Evolutionary conservation across 2,113 vertebrate genomes (phyloP), one percentile per base, ranked within the genome.

Genomic region (Camelus bactrianus): DNA sequence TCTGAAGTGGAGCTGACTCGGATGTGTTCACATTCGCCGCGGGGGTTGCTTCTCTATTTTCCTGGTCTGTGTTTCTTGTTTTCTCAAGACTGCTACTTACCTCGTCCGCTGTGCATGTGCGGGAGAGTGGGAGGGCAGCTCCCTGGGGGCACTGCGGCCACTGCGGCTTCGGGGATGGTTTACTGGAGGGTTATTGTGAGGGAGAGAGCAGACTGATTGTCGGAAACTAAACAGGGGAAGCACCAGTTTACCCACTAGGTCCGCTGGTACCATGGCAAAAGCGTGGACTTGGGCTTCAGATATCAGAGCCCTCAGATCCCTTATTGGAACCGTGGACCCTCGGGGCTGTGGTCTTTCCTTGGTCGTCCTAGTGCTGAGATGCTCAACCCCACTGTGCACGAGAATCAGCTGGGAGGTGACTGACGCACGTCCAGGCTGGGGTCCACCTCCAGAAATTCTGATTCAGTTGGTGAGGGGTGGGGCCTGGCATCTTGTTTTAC

Each of bases 21-120:
- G 46, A 6, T 79, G 93, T 38, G 35, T 50, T 96, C 92, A 77
- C 88, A 73, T 77, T 73, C 82, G 86, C 96, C 92, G 95, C 92
- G 52, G 60, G 72, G 96, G 96, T 4, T 85, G 95, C 87, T 95
- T 96, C 94, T 97, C 32, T 91, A 12, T 96, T 86, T 94, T 97
- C 54, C 97, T 93, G 92, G 0, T 73, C 30, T 26, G 4, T 6
- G 9, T 52, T 30, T 4, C 73, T 64, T 96, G 70, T 96, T 97
- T 97, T 91, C 94, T 17, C 48, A 64, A 48, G 86, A 46, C 85
- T 1, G 28, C 96, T 70, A 62, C 96, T 89, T 95, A 73, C 80
- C 87, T 97, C 22, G 38, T 73, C 32, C 14, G 22, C 28, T 86
- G 30, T 32, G 8, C 0, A 0, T 4, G 0, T 64, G 69, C 50